A percentile compares a stretch with the other conserved stretches of the same genome.
phyloP scores from a whole-genome alignment of 2,888 invertebrate species.

The Cheilosia variabilis region DNA sequence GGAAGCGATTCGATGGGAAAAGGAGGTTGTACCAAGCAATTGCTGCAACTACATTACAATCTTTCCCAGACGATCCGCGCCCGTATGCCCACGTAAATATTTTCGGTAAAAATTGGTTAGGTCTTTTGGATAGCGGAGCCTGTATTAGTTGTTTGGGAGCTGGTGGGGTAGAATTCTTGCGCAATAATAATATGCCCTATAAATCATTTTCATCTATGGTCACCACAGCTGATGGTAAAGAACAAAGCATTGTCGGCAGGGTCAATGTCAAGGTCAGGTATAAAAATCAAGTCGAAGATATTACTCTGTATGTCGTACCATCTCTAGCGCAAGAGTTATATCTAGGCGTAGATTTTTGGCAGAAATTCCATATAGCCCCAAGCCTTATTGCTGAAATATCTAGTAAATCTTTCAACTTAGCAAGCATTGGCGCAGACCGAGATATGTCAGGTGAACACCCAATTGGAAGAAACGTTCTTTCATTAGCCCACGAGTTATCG shows the following conservation, averaged over 20 bases:
- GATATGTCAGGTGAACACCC: background rate
- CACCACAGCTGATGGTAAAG: slow-evolving; percentile 2
- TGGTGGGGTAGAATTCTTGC: background rate
- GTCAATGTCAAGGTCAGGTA: background rate
- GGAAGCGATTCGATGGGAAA: slow-evolving; percentile 2
- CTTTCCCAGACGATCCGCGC: background rate
- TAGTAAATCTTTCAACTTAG: background rate
- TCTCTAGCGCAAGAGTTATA: background rate
- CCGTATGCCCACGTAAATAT: background rate
- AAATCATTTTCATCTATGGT: background rate
- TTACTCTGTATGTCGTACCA: background rate
- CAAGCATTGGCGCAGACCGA: background rate
- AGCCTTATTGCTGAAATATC: background rate
- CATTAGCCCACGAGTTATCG: background rate
- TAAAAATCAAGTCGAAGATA: background rate
- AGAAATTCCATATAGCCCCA: slow-evolving; percentile 4
- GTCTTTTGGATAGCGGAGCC: slow-evolving; percentile 1
- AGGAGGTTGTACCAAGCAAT: slow-evolving; percentile 13
- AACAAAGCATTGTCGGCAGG: background rate
- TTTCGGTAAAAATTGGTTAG: background rate
- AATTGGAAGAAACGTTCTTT: background rate
- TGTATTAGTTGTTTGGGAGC: slow-evolving; percentile 4
- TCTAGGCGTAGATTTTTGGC: background rate
- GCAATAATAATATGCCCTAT: background rate
- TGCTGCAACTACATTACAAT: slow-evolving; percentile 6